These are phyloP conservation scores for Dermochelys coriacea DNA, from an alignment of 2,797 vertebrate genomes.

Conservation along the genomic window DNA sequence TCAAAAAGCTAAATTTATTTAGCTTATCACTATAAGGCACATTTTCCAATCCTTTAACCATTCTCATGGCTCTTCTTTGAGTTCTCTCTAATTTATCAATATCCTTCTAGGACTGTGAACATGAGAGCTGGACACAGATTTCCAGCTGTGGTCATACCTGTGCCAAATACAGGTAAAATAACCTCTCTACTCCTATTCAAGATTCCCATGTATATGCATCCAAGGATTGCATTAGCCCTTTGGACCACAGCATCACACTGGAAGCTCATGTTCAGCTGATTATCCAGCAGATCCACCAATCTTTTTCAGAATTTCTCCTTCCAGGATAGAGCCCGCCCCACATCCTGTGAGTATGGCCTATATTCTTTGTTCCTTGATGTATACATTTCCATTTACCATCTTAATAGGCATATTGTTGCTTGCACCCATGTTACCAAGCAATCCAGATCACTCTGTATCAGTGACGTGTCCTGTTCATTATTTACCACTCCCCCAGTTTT, in stretches of 20 bases:
- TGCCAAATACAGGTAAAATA: not conserved
- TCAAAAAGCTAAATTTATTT: not conserved
- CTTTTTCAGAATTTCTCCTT: not conserved
- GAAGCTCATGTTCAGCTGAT: not conserved
- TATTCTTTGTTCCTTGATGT: not conserved
- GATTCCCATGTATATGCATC: not conserved
- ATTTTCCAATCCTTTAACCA: not conserved
- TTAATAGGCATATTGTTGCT: not conserved
- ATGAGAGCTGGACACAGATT: not conserved
- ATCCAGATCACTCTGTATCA: not conserved
- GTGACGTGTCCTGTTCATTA: not conserved
- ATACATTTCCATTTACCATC: not conserved
- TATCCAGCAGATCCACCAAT: not conserved
- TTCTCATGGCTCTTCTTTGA: not conserved
- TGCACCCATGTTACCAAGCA: not conserved
- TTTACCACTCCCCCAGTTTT: not conserved
- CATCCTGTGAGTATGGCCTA: not conserved
- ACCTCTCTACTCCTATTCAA: not conserved
- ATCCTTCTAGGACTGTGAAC: not conserved
- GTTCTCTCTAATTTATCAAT: not conserved
- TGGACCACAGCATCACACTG: not conserved
- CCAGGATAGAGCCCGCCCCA: not conserved
- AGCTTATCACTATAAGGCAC: not conserved
- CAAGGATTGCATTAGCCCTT: not conserved
- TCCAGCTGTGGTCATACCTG: not conserved